These are phyloP conservation scores for Drosophila villosipedis DNA, from an alignment of 2,888 invertebrate species.

Conservation along the genomic window DNA sequence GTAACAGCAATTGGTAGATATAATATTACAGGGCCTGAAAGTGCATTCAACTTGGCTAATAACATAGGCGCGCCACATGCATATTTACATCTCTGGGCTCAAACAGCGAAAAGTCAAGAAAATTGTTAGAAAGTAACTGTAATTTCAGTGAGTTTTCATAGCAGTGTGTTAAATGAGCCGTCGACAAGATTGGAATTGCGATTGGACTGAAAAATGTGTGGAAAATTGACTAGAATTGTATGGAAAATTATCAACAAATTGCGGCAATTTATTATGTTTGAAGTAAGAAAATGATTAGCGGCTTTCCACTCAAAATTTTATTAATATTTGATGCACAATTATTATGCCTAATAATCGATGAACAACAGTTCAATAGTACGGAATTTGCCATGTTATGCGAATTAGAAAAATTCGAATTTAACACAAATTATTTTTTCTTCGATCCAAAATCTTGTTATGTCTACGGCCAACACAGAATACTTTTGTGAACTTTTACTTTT, in stretches of 20 bases:
- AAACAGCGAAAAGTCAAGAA: conserved; percentile 12
- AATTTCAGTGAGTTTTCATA: background rate
- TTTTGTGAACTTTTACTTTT: background rate
- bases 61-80: conserved; percentile 17
- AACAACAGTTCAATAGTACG: background rate
- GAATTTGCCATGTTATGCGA: background rate
- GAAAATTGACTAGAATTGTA: background rate
- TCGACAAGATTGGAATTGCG: background rate
- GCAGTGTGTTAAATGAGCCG: background rate
- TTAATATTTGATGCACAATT: background rate
- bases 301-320: background rate
- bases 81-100: background rate
- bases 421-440: background rate
- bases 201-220: background rate
- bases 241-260: background rate
- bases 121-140: conserved; percentile 26
- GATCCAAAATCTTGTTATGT: background rate
- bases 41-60: conserved; percentile 57
- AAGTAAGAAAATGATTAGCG: background rate
- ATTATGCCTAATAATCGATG: background rate
- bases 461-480: too few relatives aligned
- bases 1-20: conserved; percentile 22
- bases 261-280: background rate
- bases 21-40: conserved; percentile 26
- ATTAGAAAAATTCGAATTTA: background rate